These are phyloP conservation scores for Zaprionus taronus DNA, from an alignment of 1,140 invertebrate species.

Conservation along the genomic window DNA sequence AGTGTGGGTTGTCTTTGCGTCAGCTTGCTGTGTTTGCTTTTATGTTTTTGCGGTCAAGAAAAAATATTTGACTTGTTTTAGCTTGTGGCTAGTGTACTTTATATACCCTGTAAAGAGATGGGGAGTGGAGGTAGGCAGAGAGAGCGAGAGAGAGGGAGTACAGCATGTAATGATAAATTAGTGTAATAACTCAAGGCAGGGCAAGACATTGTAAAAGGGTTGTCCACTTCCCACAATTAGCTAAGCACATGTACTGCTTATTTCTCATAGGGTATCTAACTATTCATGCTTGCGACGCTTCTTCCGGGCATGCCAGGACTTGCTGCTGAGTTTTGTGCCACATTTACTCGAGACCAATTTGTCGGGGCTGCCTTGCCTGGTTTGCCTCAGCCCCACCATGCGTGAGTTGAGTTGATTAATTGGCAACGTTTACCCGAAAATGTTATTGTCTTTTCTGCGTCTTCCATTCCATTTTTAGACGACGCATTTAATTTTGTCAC, in stretches of 20 bases:
- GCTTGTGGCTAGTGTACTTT: conserved; percentile 20
- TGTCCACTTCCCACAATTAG: neutral
- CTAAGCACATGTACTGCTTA: neutral
- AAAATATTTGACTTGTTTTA: conserved; percentile 48
- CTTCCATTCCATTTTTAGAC: neutral
- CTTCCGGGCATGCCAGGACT: conserved; percentile 14
- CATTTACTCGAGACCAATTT: conserved; percentile 57
- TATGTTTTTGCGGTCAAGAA: conserved; percentile 36
- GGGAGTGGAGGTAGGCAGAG: too few relatives aligned
- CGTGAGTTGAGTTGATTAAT: conserved; percentile 58
- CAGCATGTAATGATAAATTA: neutral
- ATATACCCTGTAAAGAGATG: conserved; percentile 27
- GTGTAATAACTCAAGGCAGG: neutral
- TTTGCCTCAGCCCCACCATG: conserved; percentile 17
- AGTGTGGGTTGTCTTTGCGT: conserved; percentile 4
- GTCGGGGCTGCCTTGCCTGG: conserved; percentile 38
- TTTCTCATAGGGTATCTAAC: neutral
- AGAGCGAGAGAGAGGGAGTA: neutral
- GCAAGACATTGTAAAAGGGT: neutral
- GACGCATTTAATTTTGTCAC: neutral
- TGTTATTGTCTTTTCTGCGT: conserved; percentile 12
- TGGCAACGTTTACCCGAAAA: conserved; percentile 47
- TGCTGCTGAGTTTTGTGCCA: conserved; percentile 28
- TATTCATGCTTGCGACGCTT: neutral
- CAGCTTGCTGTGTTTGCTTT: conserved; percentile 17